These are phyloP conservation scores for Saccopteryx bilineata DNA, from an alignment of 2,113 vertebrate genomes.

Conservation along the genomic window DNA sequence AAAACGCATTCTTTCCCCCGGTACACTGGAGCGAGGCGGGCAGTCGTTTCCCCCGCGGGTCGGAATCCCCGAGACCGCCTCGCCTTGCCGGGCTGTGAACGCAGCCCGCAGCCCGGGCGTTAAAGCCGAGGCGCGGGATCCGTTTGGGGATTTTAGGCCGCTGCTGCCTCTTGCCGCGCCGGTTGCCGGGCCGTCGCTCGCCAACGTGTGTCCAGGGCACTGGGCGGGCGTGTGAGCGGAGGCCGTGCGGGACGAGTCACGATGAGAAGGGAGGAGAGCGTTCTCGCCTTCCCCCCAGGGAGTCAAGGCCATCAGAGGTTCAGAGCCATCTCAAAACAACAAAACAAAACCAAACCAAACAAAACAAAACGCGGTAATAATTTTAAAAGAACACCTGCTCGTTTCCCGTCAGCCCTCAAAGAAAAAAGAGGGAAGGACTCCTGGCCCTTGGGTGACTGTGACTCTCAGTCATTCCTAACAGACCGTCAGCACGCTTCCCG, in stretches of 20 bases:
- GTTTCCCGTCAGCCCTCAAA: background rate
- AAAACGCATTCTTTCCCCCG: background rate
- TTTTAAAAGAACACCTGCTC: background rate
- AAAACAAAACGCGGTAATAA: background rate
- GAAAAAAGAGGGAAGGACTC: background rate
- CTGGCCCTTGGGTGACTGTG: rapidly evolving
- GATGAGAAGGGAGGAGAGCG: rapidly evolving
- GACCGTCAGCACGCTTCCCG: rapidly evolving
- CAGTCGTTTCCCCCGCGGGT: too few species aligned
- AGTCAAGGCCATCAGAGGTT: background rate
- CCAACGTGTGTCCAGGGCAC: too few species aligned
- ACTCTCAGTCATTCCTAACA: background rate
- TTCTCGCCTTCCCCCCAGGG: rapidly evolving
- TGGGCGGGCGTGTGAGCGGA: rapidly evolving
- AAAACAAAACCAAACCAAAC: background rate
- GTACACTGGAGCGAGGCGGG: too few species aligned
- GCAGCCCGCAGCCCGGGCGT: rapidly evolving
- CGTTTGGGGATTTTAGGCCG: rapidly evolving
- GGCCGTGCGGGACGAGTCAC: background rate
- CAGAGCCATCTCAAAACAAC: background rate
- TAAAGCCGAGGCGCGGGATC: background rate
- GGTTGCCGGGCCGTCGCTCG: rapidly evolving
- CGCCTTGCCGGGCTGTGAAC: background rate
- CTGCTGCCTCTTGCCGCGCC: too few species aligned
- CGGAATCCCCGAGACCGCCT: too few species aligned